A percentile compares a stretch with the other conserved stretches of the same genome.
Conservation (phyloP, 1,140 invertebrate species). For the Thrips palmi region DNA sequence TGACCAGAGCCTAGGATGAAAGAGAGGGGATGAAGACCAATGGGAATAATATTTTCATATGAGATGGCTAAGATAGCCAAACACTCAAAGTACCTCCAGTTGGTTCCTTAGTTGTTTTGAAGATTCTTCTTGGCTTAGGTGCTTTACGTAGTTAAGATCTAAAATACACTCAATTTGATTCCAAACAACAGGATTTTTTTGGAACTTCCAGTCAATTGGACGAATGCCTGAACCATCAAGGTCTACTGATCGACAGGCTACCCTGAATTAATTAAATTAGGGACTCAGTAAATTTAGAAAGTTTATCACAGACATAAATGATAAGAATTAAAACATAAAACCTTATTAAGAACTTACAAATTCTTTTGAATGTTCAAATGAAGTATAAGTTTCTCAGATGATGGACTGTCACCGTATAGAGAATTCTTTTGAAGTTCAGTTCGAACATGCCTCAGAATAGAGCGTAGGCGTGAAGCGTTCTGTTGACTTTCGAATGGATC, state of each 20-base stretch:
- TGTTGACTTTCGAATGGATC: conserved; percentile 34
- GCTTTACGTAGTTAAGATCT: conserved; percentile 39
- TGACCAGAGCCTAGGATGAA: conserved; percentile 33
- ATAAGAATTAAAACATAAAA: neutral
- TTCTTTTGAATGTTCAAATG: conserved; percentile 28
- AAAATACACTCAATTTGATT: conserved; percentile 45
- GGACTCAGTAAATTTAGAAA: neutral
- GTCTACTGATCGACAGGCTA: too few relatives aligned
- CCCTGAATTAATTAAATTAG: too few relatives aligned
- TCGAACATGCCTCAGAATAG: conserved; percentile 31
- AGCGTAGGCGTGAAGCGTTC: conserved; percentile 28
- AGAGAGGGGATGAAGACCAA: too few relatives aligned
- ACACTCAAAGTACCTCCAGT: conserved; percentile 31
- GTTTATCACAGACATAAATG: conserved; percentile 9
- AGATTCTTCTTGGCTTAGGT: conserved; percentile 29
- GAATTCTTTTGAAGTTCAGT: conserved; percentile 31
- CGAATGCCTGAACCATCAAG: conserved; percentile 25
- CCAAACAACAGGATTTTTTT: conserved; percentile 40
- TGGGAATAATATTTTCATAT: conserved; percentile 1
- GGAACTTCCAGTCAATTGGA: conserved; percentile 42
- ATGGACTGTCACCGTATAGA: conserved; percentile 29
- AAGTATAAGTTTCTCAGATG: conserved; percentile 28
- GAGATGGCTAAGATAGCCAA: neutral
- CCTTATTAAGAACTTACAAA: conserved; percentile 20
- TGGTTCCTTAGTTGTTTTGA: conserved; percentile 40